Percentiles rank a stretch among this genome's conserved stretches.
phyloP scores from a whole-genome alignment of 1,140 invertebrate genomes.

The Cyrtorhinus lividipennis region DNA sequence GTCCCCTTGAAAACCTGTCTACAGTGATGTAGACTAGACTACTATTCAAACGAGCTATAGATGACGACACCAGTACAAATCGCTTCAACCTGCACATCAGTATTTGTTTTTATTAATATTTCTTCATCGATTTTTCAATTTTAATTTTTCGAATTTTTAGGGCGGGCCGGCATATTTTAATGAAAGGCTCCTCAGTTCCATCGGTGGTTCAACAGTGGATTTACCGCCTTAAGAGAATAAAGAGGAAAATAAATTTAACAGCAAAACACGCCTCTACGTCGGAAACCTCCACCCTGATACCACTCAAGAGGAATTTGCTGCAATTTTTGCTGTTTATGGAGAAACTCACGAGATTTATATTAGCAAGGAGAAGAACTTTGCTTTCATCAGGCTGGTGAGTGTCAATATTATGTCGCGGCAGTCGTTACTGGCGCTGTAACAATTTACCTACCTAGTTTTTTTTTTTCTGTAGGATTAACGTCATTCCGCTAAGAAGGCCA shows the following conservation, averaged over 20 bases:
- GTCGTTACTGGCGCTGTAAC: slow-evolving; percentile 21
- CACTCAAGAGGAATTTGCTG: slow-evolving; percentile 72
- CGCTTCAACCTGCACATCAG: too few relatives aligned
- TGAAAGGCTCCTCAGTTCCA: slow-evolving; percentile 44
- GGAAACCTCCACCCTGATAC: slow-evolving; percentile 82
- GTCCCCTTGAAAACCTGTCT: too few relatives aligned
- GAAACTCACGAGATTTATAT: slow-evolving; percentile 85
- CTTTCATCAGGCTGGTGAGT: slow-evolving; percentile 88
- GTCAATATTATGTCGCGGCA: too few relatives aligned
- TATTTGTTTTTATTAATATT: too few relatives aligned
- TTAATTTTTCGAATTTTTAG: neutral
- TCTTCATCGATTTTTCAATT: neutral
- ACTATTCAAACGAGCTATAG: too few relatives aligned
- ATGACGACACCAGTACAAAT: too few relatives aligned
- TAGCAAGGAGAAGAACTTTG: slow-evolving; percentile 93
- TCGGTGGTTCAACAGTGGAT: slow-evolving; percentile 56
- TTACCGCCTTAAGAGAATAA: slow-evolving; percentile 47
- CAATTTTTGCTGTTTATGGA: slow-evolving; percentile 69
- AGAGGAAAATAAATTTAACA: slow-evolving; percentile 70
- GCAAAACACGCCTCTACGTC: slow-evolving; percentile 83
- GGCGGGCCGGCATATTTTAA: slow-evolving; percentile 46
- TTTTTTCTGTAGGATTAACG: slow-evolving; percentile 62
- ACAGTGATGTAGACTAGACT: too few relatives aligned
- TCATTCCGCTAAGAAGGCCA: slow-evolving; percentile 90
- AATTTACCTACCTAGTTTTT: slow-evolving; percentile 13